A percentile compares a stretch with the other conserved stretches of the same genome.
Evolutionary conservation across 1,140 invertebrate genomes (phyloP).

Genomic region (Aphelinus certus): DNA sequence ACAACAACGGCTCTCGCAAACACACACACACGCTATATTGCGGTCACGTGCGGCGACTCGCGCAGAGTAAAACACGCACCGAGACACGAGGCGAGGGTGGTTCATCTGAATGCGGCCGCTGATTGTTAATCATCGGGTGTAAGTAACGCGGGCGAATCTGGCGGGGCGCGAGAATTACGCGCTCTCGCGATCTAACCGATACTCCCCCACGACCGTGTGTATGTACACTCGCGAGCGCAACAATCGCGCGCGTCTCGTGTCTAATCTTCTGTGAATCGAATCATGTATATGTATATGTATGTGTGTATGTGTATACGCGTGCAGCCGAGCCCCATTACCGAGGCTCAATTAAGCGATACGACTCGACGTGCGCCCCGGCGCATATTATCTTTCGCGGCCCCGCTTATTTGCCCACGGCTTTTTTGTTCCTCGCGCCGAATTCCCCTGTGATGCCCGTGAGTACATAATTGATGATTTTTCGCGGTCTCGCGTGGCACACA

Average conservation of each 20-base stretch:
- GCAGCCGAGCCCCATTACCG: not conserved
- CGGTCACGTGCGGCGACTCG: conserved; percentile 63
- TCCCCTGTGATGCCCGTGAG: no score
- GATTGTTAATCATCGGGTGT: conserved; percentile 64
- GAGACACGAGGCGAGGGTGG: conserved; percentile 50
- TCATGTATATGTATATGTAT: not conserved
- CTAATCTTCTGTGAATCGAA: conserved; percentile 18
- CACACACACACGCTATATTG: conserved; percentile 51
- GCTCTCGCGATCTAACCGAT: not conserved
- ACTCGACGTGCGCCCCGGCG: no score
- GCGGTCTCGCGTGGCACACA: no score
- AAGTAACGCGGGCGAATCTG: conserved; percentile 55
- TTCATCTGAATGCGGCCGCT: conserved; percentile 61
- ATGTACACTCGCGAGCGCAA: not conserved
- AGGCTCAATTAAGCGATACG: not conserved
- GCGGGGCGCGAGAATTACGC: not conserved
- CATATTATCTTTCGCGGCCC: no score
- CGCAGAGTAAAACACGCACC: conserved; percentile 59
- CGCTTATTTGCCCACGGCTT: no score
- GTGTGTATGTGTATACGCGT: not conserved
- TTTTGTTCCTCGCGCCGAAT: no score
- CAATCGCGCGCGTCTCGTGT: not conserved
- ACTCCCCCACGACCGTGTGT: not conserved
- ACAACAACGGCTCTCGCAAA: conserved; percentile 59
- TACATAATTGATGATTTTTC: no score